A percentile compares a stretch with the other conserved stretches of the same genome.
Conservation (phyloP, 2,797 vertebrate genomes). For the Chelon labrosus region DNA sequence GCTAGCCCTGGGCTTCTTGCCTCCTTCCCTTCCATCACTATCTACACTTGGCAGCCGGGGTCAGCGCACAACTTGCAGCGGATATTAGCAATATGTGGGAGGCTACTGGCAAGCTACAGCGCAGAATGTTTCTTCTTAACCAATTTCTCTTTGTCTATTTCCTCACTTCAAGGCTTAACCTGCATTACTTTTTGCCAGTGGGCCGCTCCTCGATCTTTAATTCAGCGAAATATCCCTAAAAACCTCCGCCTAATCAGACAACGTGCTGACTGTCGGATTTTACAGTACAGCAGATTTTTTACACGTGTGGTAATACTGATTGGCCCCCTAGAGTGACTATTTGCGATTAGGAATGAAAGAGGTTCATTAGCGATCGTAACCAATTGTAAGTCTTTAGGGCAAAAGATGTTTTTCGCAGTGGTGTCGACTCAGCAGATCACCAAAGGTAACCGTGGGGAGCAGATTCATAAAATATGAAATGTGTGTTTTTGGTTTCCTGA, state of each 20-base stretch:
- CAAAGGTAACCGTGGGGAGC: constrained; percentile 58
- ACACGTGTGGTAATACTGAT: constrained; percentile 54
- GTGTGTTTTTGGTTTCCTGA: constrained; percentile 33
- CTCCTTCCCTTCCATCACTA: constrained; percentile 49
- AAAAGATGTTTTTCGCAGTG: constrained; percentile 65
- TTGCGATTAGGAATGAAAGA: constrained; percentile 73
- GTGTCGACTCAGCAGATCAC: constrained; percentile 67
- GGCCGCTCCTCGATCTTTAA: constrained; percentile 38
- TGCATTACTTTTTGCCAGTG: constrained; percentile 18
- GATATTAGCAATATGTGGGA: constrained; percentile 40
- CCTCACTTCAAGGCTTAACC: constrained; percentile 27
- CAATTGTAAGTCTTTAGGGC: constrained; percentile 66
- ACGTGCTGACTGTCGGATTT: constrained; percentile 70
- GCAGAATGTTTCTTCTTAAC: constrained; percentile 5
- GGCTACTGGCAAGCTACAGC: constrained; percentile 5
- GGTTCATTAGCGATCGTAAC: constrained; percentile 79
- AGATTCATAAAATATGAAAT: constrained; percentile 73
- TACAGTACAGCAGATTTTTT: constrained; percentile 59
- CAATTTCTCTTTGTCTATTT: neutral
- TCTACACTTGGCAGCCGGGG: constrained; percentile 62
- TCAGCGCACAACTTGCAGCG: constrained; percentile 34
- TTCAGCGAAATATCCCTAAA: constrained; percentile 45
- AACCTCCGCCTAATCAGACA: constrained; percentile 50
- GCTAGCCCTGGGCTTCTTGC: constrained; percentile 27
- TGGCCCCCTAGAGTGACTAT: constrained; percentile 72